Evolutionary conservation across 2,113 vertebrate genomes (phyloP).

Genomic region (Acanthochromis polyacanthus): DNA sequence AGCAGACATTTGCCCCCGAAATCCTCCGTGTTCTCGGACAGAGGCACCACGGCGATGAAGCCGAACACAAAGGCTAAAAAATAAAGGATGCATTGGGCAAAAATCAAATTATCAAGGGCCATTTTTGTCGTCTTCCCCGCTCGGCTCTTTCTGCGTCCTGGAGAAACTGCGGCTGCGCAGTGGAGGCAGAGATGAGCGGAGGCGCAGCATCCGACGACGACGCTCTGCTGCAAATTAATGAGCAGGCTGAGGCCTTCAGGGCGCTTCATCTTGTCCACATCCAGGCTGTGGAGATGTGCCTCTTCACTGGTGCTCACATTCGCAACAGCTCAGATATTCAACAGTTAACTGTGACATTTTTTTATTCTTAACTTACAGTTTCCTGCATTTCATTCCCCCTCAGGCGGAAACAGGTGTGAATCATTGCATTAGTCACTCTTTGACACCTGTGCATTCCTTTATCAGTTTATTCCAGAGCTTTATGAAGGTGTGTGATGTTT

Average conservation of each 20-base stretch:
- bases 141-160: constrained; percentile 54
- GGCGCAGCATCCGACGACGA: constrained; percentile 69
- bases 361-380: no score
- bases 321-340: neutral
- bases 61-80: constrained; percentile 94
- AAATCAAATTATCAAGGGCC: constrained; percentile 91
- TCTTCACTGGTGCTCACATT: neutral
- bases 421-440: no score
- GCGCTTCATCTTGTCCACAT: constrained; percentile 42
- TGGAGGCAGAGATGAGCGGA: constrained; percentile 56
- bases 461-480: no score
- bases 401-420: no score
- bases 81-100: constrained; percentile 93
- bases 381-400: no score
- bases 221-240: constrained; percentile 58
- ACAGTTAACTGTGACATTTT: neutral
- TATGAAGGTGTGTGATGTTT: neutral
- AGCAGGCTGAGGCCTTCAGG: constrained; percentile 61
- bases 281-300: constrained; percentile 14
- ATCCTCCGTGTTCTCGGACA: constrained; percentile 93
- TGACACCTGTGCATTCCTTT: no score
- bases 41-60: constrained; percentile 93
- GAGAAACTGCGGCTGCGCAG: constrained; percentile 75
- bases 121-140: constrained; percentile 78
- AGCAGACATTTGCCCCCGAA: constrained; percentile 95